These are phyloP conservation scores for Myiozetetes cayanensis DNA, from an alignment of 2,113 vertebrate genomes.

Conservation along the genomic window DNA sequence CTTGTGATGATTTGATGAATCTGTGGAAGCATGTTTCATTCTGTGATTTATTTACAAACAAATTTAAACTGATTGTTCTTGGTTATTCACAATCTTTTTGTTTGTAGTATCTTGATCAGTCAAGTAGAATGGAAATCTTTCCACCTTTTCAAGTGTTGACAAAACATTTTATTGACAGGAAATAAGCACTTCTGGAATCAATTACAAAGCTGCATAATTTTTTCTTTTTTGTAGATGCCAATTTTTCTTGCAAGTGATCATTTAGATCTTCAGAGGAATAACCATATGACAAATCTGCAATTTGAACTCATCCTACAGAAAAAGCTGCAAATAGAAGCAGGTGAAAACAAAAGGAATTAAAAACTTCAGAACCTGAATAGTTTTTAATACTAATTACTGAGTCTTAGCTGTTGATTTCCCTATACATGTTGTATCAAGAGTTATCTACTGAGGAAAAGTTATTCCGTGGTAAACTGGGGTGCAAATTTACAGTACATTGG, in stretches of 20 bases:
- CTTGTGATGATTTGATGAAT: background rate
- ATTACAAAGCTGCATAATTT: background rate
- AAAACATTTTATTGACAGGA: background rate
- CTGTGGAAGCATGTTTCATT: background rate
- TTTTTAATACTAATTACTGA: background rate
- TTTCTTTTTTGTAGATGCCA: background rate
- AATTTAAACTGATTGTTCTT: background rate
- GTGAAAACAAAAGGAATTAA: background rate
- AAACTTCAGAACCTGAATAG: background rate
- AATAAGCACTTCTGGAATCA: background rate
- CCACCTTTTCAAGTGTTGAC: background rate
- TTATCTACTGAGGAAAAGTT: background rate
- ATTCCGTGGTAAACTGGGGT: constrained; percentile 19
- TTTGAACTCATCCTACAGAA: background rate
- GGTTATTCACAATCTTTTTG: background rate
- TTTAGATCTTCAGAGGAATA: background rate
- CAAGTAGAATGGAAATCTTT: background rate
- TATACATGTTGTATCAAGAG: background rate
- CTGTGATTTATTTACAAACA: background rate
- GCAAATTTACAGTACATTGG: constrained; percentile 62
- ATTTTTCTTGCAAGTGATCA: background rate
- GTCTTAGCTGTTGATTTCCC: background rate
- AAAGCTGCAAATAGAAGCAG: background rate
- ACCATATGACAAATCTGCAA: background rate
- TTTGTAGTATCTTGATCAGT: background rate